Base-by-base conservation (phyloP, 2,797 vertebrate genomes). In the Dendrocincla tyrannina region DNA sequence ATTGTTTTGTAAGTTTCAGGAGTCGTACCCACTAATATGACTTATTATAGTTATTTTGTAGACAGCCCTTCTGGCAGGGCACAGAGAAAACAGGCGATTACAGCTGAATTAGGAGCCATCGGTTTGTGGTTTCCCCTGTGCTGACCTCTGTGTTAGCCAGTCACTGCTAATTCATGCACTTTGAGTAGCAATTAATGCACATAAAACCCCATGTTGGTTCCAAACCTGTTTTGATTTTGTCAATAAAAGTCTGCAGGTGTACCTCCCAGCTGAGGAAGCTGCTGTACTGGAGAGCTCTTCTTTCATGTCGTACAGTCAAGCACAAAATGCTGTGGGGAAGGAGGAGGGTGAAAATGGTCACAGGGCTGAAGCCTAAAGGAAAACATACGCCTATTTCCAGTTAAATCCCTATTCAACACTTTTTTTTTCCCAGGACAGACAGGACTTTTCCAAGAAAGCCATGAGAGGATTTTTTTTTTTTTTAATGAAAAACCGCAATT, bases 341-440 rank as follows among this genome's bases (percentile, higher is more conserved):
- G 37, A 86, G 78, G 33, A 72, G 35, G 58, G 42, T 50, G 35
- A 56, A 93, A 89, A 95, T 23, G 83, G 86, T 85, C 82, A 79
- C 58, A 82, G 66, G 62, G 59, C n/a, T 85, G 53, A 62, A 85
- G 41, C 53, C 85, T 63, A 49, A 91, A 93, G 68, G n/a, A 68
- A 93, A 89, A 97, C 97, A 97, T 95, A 97, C 91, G 95, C 96
- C 97, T 91, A 83, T 97, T 98, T 98, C 97, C 97, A 98, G 97
- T 96, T 98, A 98, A 96, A 98, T 97, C 97, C 97, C 95, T 97
- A 95, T 97, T 98, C 97, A 96, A 97, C 97, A 95, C 95, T 62
- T 68, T 39, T 35, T 55, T 32, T 46, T 35, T 55, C 63, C 89
- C 79, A 96, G 75, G 97, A 96, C 94, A 97, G 96, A 98, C 53